Percentiles rank a stretch among this genome's conserved stretches.
Evolutionary conservation across 1,140 invertebrate species (phyloP).

Genomic region (Nomia melanderi): DNA sequence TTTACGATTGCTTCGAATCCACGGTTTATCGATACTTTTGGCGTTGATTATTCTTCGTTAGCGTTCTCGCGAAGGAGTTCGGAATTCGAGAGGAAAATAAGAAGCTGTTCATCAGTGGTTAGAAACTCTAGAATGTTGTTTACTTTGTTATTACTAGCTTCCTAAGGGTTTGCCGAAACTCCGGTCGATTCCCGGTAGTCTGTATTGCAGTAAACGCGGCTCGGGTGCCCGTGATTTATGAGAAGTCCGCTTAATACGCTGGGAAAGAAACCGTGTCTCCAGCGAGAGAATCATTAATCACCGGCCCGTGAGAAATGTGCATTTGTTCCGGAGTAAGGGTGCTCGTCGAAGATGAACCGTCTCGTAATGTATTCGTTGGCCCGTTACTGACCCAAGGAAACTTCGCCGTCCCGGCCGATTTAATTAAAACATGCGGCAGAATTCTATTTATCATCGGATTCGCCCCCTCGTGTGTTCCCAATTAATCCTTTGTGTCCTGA

Average conservation of each 20-base stretch:
- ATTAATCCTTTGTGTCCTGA: background rate
- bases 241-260: background rate
- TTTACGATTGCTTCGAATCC: too few relatives aligned
- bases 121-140: too few relatives aligned
- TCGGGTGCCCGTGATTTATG: slow-evolving; percentile 24
- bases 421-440: background rate
- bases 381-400: background rate
- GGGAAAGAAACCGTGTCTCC: slow-evolving; percentile 10
- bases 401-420: background rate
- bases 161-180: too few relatives aligned
- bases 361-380: background rate
- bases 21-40: too few relatives aligned
- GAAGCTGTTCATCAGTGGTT: too few relatives aligned
- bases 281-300: slow-evolving; percentile 26
- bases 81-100: too few relatives aligned
- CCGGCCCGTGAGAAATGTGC: slow-evolving; percentile 10
- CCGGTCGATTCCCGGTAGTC: too few relatives aligned
- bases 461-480: background rate
- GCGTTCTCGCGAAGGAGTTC: too few relatives aligned
- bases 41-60: too few relatives aligned
- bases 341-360: background rate
- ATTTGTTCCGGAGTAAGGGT: background rate
- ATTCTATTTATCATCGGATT: background rate
- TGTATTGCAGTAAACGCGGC: too few relatives aligned
- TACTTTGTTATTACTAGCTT: too few relatives aligned